Evolutionary conservation across 2,888 invertebrate genomes (phyloP), one percentile per base, ranked within the genome.

Genomic region (Acanthosepion esculentum): DNA sequence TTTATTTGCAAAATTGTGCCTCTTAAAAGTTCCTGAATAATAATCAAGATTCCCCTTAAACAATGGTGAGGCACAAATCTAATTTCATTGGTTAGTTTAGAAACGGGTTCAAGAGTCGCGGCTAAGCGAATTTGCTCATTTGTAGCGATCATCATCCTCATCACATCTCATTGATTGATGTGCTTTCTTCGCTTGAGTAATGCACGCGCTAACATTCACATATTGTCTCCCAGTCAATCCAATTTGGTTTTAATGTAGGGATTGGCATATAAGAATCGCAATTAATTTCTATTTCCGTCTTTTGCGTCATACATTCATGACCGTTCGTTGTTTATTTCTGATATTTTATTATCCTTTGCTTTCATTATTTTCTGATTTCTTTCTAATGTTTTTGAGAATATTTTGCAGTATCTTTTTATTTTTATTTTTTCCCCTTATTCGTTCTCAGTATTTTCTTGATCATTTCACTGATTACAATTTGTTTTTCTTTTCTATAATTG

Each of bases 1-100:
- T 78, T n/a, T n/a, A 12, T 78, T 78, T 78, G 0, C 3, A 33
- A 33, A 8, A 33, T n/a, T 15, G n/a, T n/a, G n/a, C 78, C n/a
- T 23, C 15, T 78, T 78, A 10, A n/a, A n/a, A 33, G n/a, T 33
- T 78, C 78, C n/a, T 78, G 78, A 15, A 78, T 78, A 78, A 15
- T 78, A 78, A 78, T 78, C n/a, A 78, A 78, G 78, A 78, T 78
- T 78, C n/a, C n/a, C 18, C 78, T 78, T 78, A 78, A 78, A 78
- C 78, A 78, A 78, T n/a, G 78, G n/a, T 78, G 33, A 33, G 0
- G 33, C n/a, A 33, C 78, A 78, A 78, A 78, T 78, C n/a, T 12
- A n/a, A 78, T 78, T 78, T 78, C n/a, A 78, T 78, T n/a, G 5
- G 78, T 78, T 15, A 3, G n/a, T 15, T 78, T n/a, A 0, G n/a